These are phyloP conservation scores for Melieria crassipennis DNA, from an alignment of 2,888 invertebrate species.

Conservation along the genomic window DNA sequence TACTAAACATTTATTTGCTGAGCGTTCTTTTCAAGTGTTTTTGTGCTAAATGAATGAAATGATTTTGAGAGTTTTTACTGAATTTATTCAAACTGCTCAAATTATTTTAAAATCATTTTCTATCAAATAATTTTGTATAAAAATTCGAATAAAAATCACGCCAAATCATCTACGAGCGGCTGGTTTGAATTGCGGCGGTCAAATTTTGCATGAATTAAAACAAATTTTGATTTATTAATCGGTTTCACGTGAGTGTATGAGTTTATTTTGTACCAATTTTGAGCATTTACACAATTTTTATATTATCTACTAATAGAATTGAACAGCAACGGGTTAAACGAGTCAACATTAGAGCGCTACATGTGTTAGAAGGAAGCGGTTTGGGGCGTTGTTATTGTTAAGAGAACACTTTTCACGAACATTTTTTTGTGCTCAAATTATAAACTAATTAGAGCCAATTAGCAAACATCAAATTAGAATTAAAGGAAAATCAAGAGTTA, in stretches of 20 bases:
- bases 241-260: constrained; percentile 9
- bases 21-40: too few species aligned
- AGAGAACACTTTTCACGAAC: too few species aligned
- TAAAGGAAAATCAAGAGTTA: too few species aligned
- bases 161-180: too few species aligned
- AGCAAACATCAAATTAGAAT: too few species aligned
- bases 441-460: too few species aligned
- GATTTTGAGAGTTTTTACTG: not conserved
- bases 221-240: constrained; percentile 4
- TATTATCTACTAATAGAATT: not conserved
- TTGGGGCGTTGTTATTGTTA: too few species aligned
- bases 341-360: too few species aligned
- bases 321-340: too few species aligned
- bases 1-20: too few species aligned
- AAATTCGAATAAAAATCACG: not conserved
- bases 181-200: not conserved
- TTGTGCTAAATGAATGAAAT: not conserved
- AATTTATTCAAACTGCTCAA: not conserved
- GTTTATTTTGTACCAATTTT: constrained; percentile 22
- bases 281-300: constrained; percentile 15
- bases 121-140: not conserved
- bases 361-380: too few species aligned
- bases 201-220: constrained; percentile 14
- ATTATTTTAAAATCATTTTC: not conserved
- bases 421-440: too few species aligned